Evolutionary conservation across 2,113 vertebrate species (phyloP), one percentile per base, ranked within the genome.

Genomic region (Pithys albifrons): DNA sequence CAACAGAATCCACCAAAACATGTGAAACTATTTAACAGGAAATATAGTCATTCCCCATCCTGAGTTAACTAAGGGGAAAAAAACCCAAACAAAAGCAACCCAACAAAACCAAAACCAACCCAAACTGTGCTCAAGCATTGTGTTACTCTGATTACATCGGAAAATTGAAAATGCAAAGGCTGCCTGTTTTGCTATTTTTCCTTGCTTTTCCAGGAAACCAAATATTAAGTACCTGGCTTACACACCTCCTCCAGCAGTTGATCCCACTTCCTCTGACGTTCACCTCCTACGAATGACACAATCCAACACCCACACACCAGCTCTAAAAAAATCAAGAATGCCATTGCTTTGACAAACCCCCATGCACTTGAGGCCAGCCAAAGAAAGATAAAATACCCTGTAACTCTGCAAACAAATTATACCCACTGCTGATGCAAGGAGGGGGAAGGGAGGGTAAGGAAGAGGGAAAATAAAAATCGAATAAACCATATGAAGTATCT

Each of bases 201-300:
- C 77, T 83, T 78, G 43, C 86, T 93, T 96, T 94, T 95, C 95
- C 78, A 81, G 77, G 94, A 97, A 98, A 91, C 90, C 81, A 96
- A 96, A 75, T 83, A 96, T 75, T 95, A 95, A 90, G 77, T 76
- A 96, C 93, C 87, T 96, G 82, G 90, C 74, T 96, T 62, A 75
- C 58, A 91, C 92, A 81, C 74, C 82, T 89, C 43, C 91, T 93
- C 90, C 62, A 87, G 91, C 33, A 88, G 72, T 65, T 89, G 70
- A 88, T 93, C 94, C 92, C 31, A 62, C 89, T 97, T 96, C 96
- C 92, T 97, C 91, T 97, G 94, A 96, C 85, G 87, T 86, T 91
- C 65, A 19, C 80, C n/a, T 93, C 92, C 93, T 91, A 92, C 79
- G 4, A 95, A 91, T 92, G 94, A 91, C 94, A 97, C 96, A 96